A percentile compares a stretch with the other conserved stretches of the same genome.
phyloP scores from a whole-genome alignment of 2,888 invertebrate species.

The Drosophila anceps region DNA sequence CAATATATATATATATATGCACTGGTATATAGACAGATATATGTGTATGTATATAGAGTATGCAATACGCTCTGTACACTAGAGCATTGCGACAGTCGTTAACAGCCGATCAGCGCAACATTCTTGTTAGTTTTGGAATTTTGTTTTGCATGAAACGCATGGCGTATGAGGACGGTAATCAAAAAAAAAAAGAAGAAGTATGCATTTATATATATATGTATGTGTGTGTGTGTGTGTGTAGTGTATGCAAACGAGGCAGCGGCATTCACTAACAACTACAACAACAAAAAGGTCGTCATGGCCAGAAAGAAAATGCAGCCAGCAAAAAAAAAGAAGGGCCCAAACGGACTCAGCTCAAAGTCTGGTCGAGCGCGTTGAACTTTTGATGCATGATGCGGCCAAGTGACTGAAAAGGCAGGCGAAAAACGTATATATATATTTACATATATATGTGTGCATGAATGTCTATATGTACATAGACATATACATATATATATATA shows the following conservation, averaged over 20 bases:
- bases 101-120: neutral
- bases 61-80: neutral
- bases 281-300: constrained; percentile 31
- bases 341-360: constrained; percentile 22
- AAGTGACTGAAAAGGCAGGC: constrained; percentile 63
- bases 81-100: constrained; percentile 1
- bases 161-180: constrained; percentile 50
- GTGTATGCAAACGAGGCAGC: constrained; percentile 53
- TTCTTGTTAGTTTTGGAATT: constrained; percentile 37
- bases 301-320: constrained; percentile 13
- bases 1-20: too few relatives aligned
- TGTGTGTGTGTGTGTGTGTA: constrained; percentile 13
- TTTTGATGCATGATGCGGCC: constrained; percentile 64
- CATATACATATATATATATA: neutral
- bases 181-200: constrained; percentile 37
- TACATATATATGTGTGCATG: neutral
- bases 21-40: too few relatives aligned
- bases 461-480: neutral
- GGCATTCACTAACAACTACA: constrained; percentile 18
- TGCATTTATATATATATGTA: neutral
- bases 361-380: constrained; percentile 66
- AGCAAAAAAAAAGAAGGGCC: constrained; percentile 6
- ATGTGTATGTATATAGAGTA: neutral
- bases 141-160: constrained; percentile 59
- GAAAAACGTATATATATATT: constrained; percentile 25